Conservation (phyloP, 1,140 invertebrate genomes). For the Drosophila suzukii region DNA sequence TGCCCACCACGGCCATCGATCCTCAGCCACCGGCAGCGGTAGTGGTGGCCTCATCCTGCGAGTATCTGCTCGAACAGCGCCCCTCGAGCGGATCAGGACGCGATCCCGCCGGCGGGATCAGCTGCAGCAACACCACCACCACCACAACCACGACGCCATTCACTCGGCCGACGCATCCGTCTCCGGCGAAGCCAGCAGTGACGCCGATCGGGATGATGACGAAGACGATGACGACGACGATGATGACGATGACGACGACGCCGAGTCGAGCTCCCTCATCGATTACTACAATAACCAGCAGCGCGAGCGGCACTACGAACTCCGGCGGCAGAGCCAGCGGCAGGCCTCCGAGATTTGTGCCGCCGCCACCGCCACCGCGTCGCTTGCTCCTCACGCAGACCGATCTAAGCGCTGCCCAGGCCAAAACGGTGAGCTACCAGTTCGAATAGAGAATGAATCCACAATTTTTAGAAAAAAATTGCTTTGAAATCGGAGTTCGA, state of each 20-base stretch:
- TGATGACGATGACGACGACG: constrained; percentile 32
- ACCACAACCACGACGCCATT: constrained; percentile 19
- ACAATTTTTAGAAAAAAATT: background rate
- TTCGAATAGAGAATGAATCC: background rate
- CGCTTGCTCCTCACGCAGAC: constrained; percentile 79
- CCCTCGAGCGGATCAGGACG: constrained; percentile 38
- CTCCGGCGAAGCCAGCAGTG: constrained; percentile 37
- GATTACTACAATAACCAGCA: constrained; percentile 84
- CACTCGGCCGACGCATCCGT: constrained; percentile 3
- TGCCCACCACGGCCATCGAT: constrained; percentile 70
- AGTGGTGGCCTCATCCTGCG: constrained; percentile 77
- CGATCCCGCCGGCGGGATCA: constrained; percentile 3
- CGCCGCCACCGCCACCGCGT: constrained; percentile 81
- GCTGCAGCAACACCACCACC: background rate
- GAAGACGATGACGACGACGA: constrained; percentile 32
- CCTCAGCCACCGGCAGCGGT: constrained; percentile 33
- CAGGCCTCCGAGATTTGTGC: constrained; percentile 76
- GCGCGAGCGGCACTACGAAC: constrained; percentile 78
- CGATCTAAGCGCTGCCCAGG: constrained; percentile 62
- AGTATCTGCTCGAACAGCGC: constrained; percentile 83
- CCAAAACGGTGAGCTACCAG: constrained; percentile 53
- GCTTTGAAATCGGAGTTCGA: background rate
- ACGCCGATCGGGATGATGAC: constrained; percentile 33
- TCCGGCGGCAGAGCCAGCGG: constrained; percentile 69
- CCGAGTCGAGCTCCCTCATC: constrained; percentile 74